phyloP scores from a whole-genome alignment of 2,113 vertebrate species.

The Heterocephalus glaber region DNA sequence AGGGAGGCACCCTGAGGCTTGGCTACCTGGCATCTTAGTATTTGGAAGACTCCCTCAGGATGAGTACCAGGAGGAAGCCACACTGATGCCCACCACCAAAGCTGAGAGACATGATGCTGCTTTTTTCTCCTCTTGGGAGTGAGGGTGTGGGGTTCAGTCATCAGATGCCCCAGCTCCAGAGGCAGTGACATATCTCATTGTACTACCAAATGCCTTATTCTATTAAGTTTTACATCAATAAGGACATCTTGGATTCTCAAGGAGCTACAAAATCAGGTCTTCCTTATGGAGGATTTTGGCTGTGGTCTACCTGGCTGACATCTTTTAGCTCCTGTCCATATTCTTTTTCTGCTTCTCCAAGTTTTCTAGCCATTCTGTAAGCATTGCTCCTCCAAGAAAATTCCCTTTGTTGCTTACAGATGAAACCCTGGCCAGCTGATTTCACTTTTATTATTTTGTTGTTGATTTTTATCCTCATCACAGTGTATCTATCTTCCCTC shows the following conservation, averaged over 20 bases:
- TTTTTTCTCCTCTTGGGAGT: not conserved
- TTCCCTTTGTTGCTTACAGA: not conserved
- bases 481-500: not conserved
- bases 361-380: conserved; percentile 1
- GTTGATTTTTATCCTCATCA: not conserved
- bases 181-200: not conserved
- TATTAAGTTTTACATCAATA: conserved; percentile 16
- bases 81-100: not conserved
- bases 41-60: not conserved
- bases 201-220: not conserved
- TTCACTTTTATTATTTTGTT: not conserved
- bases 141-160: not conserved
- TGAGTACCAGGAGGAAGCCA: not conserved
- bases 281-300: not conserved
- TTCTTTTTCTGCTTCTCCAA: not conserved
- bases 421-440: not conserved
- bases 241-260: conserved; percentile 1
- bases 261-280: not conserved
- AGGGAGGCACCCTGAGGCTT: not conserved
- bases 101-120: not conserved
- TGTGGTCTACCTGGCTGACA: not conserved
- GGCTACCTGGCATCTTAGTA: not conserved
- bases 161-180: not conserved
- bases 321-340: not conserved
- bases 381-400: not conserved